These are phyloP conservation scores for Hemicentrotus pulcherrimus DNA, from an alignment of 35 echinoderm and acorn worm species.

Conservation along the genomic window DNA sequence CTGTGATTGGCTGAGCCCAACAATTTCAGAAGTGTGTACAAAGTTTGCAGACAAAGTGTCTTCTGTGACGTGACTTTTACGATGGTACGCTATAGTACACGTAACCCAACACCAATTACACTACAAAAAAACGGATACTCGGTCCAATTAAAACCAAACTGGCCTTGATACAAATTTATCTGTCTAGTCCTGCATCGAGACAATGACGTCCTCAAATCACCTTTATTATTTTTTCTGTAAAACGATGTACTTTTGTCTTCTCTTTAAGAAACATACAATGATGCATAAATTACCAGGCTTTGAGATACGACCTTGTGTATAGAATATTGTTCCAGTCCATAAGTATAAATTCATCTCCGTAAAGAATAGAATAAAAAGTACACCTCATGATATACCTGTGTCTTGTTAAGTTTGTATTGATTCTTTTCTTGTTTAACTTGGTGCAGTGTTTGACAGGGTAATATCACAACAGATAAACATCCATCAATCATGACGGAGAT, in stretches of 20 bases:
- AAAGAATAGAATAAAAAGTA: not conserved
- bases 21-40: not conserved
- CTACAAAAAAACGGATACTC: not conserved
- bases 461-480: slow-evolving; percentile 1
- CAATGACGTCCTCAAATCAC: not conserved
- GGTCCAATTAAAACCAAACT: not conserved
- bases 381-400: not conserved
- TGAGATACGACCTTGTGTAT: not conserved
- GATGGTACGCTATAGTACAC: not conserved
- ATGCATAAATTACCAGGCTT: not conserved
- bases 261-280: not conserved
- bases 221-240: not conserved
- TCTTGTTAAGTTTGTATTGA: not conserved
- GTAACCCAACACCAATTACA: not conserved
- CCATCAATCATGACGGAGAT: not conserved
- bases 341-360: no score
- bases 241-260: not conserved
- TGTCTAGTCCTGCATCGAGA: not conserved
- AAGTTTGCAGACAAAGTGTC: not conserved
- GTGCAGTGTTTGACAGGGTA: not conserved
- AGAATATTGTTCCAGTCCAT: not conserved
- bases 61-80: not conserved
- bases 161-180: not conserved
- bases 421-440: not conserved
- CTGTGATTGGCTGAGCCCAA: not conserved